phyloP scores from a whole-genome alignment of 1,140 invertebrate genomes.

The Cyphomyrmex costatus region DNA sequence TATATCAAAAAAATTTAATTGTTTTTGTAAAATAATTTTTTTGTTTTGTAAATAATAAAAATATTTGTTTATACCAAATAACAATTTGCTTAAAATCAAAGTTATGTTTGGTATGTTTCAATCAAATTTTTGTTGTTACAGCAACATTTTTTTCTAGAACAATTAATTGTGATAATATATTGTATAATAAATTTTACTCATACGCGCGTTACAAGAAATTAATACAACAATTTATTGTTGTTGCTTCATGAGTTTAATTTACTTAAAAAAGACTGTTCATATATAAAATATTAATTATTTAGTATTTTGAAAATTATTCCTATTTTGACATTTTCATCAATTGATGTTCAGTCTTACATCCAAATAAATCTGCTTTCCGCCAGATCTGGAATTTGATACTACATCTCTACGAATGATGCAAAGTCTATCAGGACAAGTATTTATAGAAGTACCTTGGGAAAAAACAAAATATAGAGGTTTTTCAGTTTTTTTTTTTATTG shows the following conservation, averaged over 20 bases:
- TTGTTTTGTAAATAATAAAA: too few relatives aligned
- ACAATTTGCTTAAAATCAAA: too few relatives aligned
- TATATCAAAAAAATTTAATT: too few relatives aligned
- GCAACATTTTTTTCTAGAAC: too few relatives aligned
- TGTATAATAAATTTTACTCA: neutral
- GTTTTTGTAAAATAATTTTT: too few relatives aligned
- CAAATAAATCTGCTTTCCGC: neutral
- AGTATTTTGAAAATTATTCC: neutral
- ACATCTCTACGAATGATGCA: neutral
- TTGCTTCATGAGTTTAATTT: neutral
- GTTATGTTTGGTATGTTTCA: too few relatives aligned
- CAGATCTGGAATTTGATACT: neutral
- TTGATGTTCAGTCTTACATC: neutral
- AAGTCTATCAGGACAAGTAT: neutral
- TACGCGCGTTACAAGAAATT: neutral
- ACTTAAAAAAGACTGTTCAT: neutral
- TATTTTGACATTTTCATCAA: neutral
- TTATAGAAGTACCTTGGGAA: neutral
- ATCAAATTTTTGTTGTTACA: too few relatives aligned
- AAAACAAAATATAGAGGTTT: neutral
- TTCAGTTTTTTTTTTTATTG: neutral
- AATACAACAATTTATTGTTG: neutral
- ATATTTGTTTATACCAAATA: too few relatives aligned
- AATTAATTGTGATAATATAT: neutral
- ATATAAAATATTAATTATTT: neutral